Conservation (phyloP, 2,113 vertebrate genomes). For the Cephalopterus ornatus region DNA sequence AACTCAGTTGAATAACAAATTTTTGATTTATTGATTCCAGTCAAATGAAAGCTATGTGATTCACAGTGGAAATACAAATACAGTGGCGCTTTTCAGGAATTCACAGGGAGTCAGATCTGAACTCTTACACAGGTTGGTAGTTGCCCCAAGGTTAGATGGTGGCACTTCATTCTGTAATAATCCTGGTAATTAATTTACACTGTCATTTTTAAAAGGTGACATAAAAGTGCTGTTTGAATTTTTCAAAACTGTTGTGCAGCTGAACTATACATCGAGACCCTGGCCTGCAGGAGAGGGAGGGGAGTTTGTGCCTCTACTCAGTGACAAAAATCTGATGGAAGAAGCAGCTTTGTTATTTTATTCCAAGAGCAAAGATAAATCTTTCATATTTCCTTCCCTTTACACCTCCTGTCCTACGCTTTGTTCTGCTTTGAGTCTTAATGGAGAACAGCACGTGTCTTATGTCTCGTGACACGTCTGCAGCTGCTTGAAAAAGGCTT, state of each 20-base stretch:
- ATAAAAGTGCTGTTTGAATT: not conserved
- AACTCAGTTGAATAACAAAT: conserved; percentile 18
- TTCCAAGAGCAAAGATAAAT: conserved; percentile 10
- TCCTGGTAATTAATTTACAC: not conserved
- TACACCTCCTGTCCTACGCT: not conserved
- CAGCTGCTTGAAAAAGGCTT: not conserved
- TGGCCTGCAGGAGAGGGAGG: not conserved
- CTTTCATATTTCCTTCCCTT: not conserved
- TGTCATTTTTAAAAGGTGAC: not conserved
- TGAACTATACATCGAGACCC: not conserved
- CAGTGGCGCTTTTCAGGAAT: not conserved
- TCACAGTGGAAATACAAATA: not conserved
- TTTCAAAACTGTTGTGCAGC: not conserved
- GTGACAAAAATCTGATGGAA: not conserved
- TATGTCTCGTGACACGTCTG: not conserved
- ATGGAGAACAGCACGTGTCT: not conserved
- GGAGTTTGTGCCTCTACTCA: not conserved
- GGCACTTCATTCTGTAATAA: not conserved
- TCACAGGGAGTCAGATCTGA: rapidly evolving
- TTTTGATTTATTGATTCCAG: conserved; percentile 32
- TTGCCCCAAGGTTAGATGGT: not conserved
- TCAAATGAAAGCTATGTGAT: conserved; percentile 6
- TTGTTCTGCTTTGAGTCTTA: conserved; percentile 24
- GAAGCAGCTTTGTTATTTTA: conserved; percentile 10
- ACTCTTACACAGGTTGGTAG: not conserved